Conservation (phyloP, 2,797 vertebrate genomes). For the Carapus acus region DNA sequence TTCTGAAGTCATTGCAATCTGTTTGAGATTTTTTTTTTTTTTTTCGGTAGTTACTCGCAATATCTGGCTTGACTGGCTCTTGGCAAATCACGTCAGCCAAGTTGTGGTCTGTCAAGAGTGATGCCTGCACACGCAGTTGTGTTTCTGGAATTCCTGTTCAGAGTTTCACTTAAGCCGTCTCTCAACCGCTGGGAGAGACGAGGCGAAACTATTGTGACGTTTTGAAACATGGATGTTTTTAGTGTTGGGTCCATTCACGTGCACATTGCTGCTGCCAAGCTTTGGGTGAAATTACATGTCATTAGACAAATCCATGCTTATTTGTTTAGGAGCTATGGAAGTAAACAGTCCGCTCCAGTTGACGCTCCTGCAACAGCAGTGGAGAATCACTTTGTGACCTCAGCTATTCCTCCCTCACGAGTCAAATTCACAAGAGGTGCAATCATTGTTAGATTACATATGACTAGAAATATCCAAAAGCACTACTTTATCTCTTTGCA, state of each 20-base stretch:
- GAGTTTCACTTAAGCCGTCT: conserved; percentile 7
- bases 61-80: conserved; percentile 36
- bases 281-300: no score
- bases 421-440: conserved; percentile 41
- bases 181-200: not conserved
- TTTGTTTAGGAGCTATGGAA: no score
- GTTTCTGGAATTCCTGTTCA: not conserved
- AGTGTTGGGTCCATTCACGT: conserved; percentile 28
- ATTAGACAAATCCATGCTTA: no score
- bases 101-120: conserved; percentile 1
- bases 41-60: conserved; percentile 18
- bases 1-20: conserved; percentile 27
- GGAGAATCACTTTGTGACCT: no score
- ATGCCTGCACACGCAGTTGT: not conserved
- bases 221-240: conserved; percentile 11
- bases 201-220: conserved; percentile 16
- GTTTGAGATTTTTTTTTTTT: conserved; percentile 17
- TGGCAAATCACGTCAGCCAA: conserved; percentile 24
- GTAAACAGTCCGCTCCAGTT: no score
- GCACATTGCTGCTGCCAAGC: not conserved
- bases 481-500: conserved; percentile 48
- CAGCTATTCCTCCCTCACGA: conserved; percentile 37
- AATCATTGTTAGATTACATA: conserved; percentile 59
- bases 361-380: conserved; percentile 18
- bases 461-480: conserved; percentile 31